Percentiles rank a stretch among this genome's conserved stretches.
Conservation (phyloP, 2,113 vertebrate genomes). For the Otolemur garnettii region DNA sequence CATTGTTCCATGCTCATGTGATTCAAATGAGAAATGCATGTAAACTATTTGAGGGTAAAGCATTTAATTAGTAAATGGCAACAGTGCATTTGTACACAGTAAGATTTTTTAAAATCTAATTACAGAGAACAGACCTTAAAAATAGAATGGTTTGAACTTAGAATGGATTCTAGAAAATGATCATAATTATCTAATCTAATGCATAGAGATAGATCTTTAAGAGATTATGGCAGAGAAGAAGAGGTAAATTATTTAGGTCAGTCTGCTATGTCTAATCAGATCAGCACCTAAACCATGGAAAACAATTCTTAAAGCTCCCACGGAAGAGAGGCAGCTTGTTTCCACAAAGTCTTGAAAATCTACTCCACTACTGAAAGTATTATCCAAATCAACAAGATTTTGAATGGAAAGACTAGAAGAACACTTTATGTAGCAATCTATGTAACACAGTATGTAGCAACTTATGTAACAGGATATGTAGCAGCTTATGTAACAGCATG, state of each 20-base stretch:
- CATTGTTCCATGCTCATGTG: neutral
- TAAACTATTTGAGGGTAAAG: neutral
- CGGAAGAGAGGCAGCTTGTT: neutral
- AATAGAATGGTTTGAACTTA: slow-evolving; percentile 47
- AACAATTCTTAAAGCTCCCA: neutral
- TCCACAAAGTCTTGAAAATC: neutral
- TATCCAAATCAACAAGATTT: neutral
- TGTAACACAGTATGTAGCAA: too few relatives aligned
- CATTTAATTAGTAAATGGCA: slow-evolving; percentile 51
- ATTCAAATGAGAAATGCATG: slow-evolving; percentile 40
- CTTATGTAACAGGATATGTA: too few relatives aligned
- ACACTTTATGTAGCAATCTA: neutral
- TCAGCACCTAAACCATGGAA: neutral
- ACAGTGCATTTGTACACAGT: slow-evolving; percentile 7
- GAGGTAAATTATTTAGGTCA: neutral
- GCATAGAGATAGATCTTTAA: slow-evolving; percentile 27
- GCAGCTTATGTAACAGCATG: too few relatives aligned
- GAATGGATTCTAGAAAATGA: slow-evolving; percentile 54
- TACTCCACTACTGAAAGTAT: neutral
- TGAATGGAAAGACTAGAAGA: neutral
- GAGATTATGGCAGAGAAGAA: neutral
- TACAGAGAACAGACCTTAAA: slow-evolving; percentile 55
- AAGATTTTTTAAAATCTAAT: slow-evolving; percentile 46
- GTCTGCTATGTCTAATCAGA: neutral
- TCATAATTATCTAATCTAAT: neutral